Evolutionary conservation across 2,113 vertebrate species (phyloP), one percentile per base, ranked within the genome.

Genomic region (Eupsittula cactorum): DNA sequence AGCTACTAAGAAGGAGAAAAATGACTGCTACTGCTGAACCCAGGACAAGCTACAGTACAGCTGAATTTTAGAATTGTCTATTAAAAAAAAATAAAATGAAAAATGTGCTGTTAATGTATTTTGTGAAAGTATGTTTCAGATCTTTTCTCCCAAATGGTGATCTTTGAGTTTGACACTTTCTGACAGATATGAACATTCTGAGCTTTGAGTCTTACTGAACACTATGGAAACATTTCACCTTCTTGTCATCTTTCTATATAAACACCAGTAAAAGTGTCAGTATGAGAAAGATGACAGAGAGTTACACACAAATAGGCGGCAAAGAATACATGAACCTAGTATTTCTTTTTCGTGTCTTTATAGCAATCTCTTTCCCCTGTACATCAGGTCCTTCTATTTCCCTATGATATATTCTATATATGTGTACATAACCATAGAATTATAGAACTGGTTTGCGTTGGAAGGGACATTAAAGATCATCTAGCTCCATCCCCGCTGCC

Each of bases 201-300:
- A 91, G 55, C 28, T 87, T 79, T 85, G 50, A 64, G 29, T 80
- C 52, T 78, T 71, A 79, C 7, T 50, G 82, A 95, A 82, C 7
- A 52, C 23, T 76, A 44, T 37, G 39, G 33, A 90, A 96, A 62
- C 35, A 81, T 79, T 76, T 92, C 82, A 93, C 67, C 62, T 92
- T 76, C 52, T 90, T 91, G 44, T 88, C 88, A 90, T 52, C 82
- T 95, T 92, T 85, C 29, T 24, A 62, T 75, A 82, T 87, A 93
- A 92, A 77, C 62, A 73, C 24, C 16, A 29, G 75, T 62, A 87
- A 90, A 95, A 65, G 16, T 76, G 63, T 79, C 75, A 94, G 17
- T 69, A 42, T 47, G 44, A 77, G 53, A 87, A 37, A 75, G 25
- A 76, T 50, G 52, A 93, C 84, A 91, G 29, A 57, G 8, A 63